Evolutionary conservation across 2,888 invertebrate species (phyloP), one percentile per base, ranked within the genome.

Genomic region (Andrena haemorrhoa): DNA sequence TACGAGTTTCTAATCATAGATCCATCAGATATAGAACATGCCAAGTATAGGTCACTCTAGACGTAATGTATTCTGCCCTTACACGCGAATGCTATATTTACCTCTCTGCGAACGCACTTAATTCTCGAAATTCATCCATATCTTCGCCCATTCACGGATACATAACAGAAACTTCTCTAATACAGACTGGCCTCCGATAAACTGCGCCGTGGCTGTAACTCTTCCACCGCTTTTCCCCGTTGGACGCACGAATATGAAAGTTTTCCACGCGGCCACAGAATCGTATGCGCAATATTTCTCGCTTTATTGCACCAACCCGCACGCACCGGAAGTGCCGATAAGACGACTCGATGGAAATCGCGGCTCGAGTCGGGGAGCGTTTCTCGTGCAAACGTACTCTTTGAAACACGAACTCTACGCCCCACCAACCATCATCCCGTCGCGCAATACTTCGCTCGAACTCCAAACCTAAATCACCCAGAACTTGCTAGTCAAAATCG

Each of bases 281-380:
- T 65, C 31, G 79, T 65, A 26, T 51, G n/a, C 7, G 64, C 35
- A 61, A 69, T 75, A 75, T 69, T 75, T 75, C 75, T 41, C 69
- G 68, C 64, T 53, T 64, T 64, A 73, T 73, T 73, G 56, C 60
- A 58, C 33, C 47, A 49, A 41, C 31, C 35, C 20, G 71, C 68
- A 63, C 71, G 72, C 53, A 64, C 63, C 75, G 63, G 72, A 64
- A 74, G 35, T 69, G 61, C 33, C 58, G 75, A 31, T 53, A 65
- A 64, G 60, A 23, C 35, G n/a, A 26, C 47, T 49, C 66, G 66
- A 74, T 74, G 66, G 60, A 75, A n/a, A 31, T 33, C 47, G 49
- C 63, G 7, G 41, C 56, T 61, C 49, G 49, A 58, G n/a, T 60
- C 23, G 53, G 23, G 23, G 56, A 56, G 23, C 23, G 23, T 56